Conservation (phyloP, 1,140 invertebrate genomes). For the Trichonephila clavipes region DNA sequence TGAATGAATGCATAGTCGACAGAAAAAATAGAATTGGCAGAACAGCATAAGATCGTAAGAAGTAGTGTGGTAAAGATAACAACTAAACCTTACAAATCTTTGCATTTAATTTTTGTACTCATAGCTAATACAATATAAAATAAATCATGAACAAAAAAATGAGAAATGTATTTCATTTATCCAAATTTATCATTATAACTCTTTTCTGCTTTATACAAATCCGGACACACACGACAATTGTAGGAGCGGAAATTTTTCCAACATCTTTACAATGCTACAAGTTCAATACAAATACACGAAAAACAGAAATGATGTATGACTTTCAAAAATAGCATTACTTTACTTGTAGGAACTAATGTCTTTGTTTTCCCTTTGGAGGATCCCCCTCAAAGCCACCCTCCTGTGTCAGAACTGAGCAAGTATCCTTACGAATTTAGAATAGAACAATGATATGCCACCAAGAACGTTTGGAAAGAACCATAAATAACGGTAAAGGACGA, state of each 20-base stretch:
- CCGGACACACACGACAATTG: not conserved
- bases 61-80: too few relatives aligned
- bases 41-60: too few relatives aligned
- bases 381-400: not conserved
- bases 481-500: slow-evolving; percentile 1
- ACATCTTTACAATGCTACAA: not conserved
- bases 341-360: not conserved
- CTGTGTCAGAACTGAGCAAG: not conserved
- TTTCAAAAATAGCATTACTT: slow-evolving; percentile 11
- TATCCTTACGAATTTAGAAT: not conserved
- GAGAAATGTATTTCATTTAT: not conserved
- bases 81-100: too few relatives aligned
- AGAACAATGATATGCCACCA: not conserved
- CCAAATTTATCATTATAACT: not conserved
- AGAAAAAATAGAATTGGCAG: too few relatives aligned
- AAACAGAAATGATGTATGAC: slow-evolving; percentile 3
- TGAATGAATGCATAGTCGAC: too few relatives aligned
- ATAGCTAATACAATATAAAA: too few relatives aligned
- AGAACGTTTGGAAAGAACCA: not conserved
- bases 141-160: not conserved
- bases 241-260: not conserved
- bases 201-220: not conserved
- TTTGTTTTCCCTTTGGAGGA: not conserved
- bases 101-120: too few relatives aligned
- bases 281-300: not conserved